phyloP scores from a whole-genome alignment of 2,888 invertebrate genomes.

The Heliothis peltigera region DNA sequence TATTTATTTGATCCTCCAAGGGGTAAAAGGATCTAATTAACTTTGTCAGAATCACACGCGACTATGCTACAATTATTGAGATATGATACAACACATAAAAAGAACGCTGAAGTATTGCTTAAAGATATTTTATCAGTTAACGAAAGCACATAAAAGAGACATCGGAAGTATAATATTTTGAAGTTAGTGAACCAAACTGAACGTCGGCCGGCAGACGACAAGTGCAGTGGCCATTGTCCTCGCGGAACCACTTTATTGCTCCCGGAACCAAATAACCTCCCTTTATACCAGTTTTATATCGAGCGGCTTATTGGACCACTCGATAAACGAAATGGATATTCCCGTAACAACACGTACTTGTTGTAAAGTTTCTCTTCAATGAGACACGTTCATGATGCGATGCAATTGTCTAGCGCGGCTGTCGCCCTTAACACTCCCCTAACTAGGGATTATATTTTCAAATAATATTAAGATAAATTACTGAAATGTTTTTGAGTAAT shows the following conservation, averaged over 20 bases:
- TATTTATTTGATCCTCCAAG: conserved; percentile 24
- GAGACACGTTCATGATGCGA: conserved; percentile 35
- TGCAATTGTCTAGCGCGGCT: conserved; percentile 33
- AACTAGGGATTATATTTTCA: conserved; percentile 20
- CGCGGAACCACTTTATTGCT: conserved; percentile 84
- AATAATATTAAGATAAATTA: neutral
- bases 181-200: conserved; percentile 58
- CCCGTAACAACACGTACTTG: conserved; percentile 44
- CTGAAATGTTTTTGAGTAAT: neutral
- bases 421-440: conserved; percentile 22
- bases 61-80: neutral
- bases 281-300: conserved; percentile 84
- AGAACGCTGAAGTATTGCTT: conserved; percentile 5
- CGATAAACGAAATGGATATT: conserved; percentile 64
- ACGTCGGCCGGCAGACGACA: conserved; percentile 59
- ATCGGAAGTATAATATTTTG: conserved; percentile 53
- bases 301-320: conserved; percentile 74
- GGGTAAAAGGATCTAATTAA: conserved; percentile 30
- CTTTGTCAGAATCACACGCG: conserved; percentile 1
- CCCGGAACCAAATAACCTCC: conserved; percentile 85
- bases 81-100: neutral
- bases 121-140: conserved; percentile 33
- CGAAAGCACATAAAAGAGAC: conserved; percentile 35
- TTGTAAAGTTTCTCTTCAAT: conserved; percentile 44
- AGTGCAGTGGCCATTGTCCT: conserved; percentile 85